phyloP scores from a whole-genome alignment of 2,797 vertebrate genomes.

The Chaetophractus vellerosus region DNA sequence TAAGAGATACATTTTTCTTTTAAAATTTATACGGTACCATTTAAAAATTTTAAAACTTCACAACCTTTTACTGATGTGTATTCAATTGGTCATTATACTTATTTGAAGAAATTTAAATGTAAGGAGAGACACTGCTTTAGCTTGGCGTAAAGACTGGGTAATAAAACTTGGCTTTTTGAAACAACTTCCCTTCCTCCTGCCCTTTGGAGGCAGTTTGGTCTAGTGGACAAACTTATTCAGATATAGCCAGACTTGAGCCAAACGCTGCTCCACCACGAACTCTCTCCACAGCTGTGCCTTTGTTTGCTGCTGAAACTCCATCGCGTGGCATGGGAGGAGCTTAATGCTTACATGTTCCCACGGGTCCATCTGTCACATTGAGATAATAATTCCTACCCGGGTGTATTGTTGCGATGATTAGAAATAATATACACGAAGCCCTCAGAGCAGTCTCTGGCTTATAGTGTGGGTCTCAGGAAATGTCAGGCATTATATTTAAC shows the following conservation, averaged over 20 bases:
- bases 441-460: neutral
- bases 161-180: neutral
- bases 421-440: neutral
- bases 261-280: neutral
- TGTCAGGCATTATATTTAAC: slow-evolving; percentile 18
- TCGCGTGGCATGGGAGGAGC: neutral
- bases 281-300: neutral
- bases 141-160: neutral
- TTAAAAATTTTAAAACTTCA: neutral
- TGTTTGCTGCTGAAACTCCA: neutral
- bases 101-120: neutral
- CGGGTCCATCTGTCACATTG: neutral
- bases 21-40: neutral
- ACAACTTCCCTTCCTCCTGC: neutral
- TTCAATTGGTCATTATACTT: neutral
- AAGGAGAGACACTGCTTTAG: neutral
- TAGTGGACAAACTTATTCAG: neutral
- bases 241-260: neutral
- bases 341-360: no score
- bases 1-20: neutral
- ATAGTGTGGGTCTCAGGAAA: slow-evolving; percentile 20
- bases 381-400: neutral
- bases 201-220: neutral
- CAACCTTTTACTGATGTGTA: neutral
- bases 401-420: neutral